phyloP scores from a whole-genome alignment of 2,888 invertebrate genomes.

The Aphidoletes aphidimyza region DNA sequence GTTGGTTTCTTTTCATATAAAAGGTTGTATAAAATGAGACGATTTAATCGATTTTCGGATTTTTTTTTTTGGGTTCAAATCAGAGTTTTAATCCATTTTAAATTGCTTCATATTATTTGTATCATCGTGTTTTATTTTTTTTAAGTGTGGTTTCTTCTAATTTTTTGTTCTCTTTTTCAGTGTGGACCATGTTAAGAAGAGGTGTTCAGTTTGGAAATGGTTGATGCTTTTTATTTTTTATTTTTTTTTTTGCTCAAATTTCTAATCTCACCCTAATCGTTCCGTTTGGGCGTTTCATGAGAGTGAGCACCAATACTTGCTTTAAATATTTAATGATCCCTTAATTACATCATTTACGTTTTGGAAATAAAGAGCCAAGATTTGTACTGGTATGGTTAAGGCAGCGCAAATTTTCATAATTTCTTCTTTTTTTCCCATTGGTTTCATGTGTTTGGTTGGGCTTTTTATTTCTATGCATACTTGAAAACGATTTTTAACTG shows the following conservation, averaged over 20 bases:
- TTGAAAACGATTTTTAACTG: background rate
- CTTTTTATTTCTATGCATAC: background rate
- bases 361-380: constrained; percentile 42
- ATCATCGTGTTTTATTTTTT: background rate
- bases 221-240: too few relatives aligned
- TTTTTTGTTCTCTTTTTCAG: background rate
- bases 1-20: background rate
- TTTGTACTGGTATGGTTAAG: constrained; percentile 51
- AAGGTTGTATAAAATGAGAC: constrained; percentile 8
- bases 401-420: constrained; percentile 31
- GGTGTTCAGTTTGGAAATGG: background rate
- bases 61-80: too few relatives aligned
- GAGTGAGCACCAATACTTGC: background rate
- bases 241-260: background rate
- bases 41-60: background rate
- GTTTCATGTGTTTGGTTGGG: background rate
- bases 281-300: too few relatives aligned
- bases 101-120: constrained; percentile 1
- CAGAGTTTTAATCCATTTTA: background rate
- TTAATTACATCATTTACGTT: background rate
- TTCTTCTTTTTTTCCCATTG: background rate
- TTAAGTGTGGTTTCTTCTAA: background rate
- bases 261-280: too few relatives aligned
- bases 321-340: constrained; percentile 23
- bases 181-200: background rate